Conservation (phyloP, 2,888 invertebrate genomes). For the Melanophora roralis region DNA sequence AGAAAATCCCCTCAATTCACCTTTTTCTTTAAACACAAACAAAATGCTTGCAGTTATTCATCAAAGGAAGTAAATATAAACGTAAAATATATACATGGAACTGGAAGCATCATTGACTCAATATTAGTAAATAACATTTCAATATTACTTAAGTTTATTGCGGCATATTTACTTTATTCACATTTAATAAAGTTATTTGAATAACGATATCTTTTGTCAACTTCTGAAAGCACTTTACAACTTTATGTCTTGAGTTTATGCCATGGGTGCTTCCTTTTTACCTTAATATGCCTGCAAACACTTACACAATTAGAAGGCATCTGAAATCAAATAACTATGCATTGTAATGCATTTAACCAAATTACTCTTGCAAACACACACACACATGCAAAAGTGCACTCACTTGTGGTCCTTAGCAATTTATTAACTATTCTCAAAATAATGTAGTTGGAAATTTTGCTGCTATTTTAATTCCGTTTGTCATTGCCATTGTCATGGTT, state of each 20-base stretch:
- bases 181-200: conserved; percentile 35
- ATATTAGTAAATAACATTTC: background rate
- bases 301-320: background rate
- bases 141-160: conserved; percentile 28
- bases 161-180: background rate
- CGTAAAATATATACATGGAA: no score
- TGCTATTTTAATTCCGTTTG: conserved; percentile 21
- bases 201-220: conserved; percentile 34
- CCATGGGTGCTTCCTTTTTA: background rate
- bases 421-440: conserved; percentile 39
- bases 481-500: conserved; percentile 51
- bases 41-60: no score
- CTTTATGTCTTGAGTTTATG: conserved; percentile 14
- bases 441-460: conserved; percentile 26
- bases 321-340: conserved; percentile 23
- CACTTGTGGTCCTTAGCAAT: conserved; percentile 1
- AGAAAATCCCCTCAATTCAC: no score
- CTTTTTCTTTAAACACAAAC: no score
- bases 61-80: background rate
- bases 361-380: background rate
- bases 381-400: background rate
- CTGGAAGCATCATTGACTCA: background rate
- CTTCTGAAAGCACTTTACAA: conserved; percentile 34
- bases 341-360: conserved; percentile 1
- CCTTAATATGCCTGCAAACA: background rate